Conservation (phyloP, 2,797 vertebrate species). For the Zalophus californianus region DNA sequence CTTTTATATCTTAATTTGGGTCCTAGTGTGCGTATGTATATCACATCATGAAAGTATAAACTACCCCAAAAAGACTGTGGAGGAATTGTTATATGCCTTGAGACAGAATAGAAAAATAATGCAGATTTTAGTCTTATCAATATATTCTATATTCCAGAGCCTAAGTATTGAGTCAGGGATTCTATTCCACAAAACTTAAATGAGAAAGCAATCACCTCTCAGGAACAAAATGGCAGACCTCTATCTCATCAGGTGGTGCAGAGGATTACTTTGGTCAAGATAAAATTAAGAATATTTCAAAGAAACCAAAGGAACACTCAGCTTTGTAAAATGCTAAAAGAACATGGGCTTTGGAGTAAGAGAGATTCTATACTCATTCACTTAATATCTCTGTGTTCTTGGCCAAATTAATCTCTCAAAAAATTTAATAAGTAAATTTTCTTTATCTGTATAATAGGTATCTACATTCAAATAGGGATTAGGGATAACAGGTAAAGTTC, state of each 20-base stretch:
- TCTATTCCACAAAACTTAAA: conserved; percentile 30
- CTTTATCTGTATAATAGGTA: not conserved
- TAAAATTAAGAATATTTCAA: conserved; percentile 26
- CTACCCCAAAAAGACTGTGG: not conserved
- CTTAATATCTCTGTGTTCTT: not conserved
- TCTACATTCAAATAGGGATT: not conserved
- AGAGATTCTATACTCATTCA: not conserved
- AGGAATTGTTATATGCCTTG: conserved; percentile 2
- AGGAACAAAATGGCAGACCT: conserved; percentile 45
- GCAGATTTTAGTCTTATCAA: not conserved
- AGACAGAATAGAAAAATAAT: conserved; percentile 3
- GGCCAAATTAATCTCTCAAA: not conserved
- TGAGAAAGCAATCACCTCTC: conserved; percentile 27
- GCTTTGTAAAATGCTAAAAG: not conserved
- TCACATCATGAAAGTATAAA: conserved; percentile 28
- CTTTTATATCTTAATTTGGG: conserved; percentile 55
- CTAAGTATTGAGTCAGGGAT: not conserved
- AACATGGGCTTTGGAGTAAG: not conserved
- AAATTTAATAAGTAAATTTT: not conserved
- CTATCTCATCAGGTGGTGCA: not conserved
- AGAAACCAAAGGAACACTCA: not conserved
- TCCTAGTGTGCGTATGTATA: not conserved
- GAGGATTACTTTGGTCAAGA: not conserved
- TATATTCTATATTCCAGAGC: not conserved
- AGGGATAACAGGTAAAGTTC: not conserved